These are phyloP conservation scores for Maniola hyperantus DNA, from an alignment of 2,888 invertebrate species.

Conservation along the genomic window DNA sequence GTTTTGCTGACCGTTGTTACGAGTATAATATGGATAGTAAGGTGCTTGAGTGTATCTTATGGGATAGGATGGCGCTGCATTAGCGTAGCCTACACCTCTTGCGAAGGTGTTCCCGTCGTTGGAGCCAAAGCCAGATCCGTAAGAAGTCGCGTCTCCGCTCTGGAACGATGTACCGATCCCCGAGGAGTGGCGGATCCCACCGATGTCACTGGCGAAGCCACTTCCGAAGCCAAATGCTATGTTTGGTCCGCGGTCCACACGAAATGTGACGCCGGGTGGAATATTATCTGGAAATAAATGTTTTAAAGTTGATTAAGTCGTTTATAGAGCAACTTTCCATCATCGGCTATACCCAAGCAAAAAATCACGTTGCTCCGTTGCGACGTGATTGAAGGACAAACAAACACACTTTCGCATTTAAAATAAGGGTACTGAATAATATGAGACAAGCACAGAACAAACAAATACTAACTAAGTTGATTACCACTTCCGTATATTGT, in stretches of 20 bases:
- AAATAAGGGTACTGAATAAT: too few relatives aligned
- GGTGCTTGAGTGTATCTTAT: constrained; percentile 34
- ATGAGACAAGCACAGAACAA: too few relatives aligned
- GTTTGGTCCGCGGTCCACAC: constrained; percentile 57
- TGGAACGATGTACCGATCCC: constrained; percentile 65
- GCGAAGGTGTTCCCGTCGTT: constrained; percentile 52
- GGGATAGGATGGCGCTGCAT: constrained; percentile 49
- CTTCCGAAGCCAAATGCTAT: constrained; percentile 70
- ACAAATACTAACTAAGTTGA: too few relatives aligned
- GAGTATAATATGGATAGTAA: constrained; percentile 40
- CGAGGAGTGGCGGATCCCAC: constrained; percentile 66
- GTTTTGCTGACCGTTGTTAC: constrained; percentile 28
- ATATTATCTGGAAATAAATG: constrained; percentile 40
- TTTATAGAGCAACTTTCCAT: too few relatives aligned
- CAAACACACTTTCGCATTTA: too few relatives aligned
- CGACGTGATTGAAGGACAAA: too few relatives aligned
- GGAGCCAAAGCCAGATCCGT: constrained; percentile 57
- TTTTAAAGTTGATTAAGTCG: neutral
- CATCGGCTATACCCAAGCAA: too few relatives aligned
- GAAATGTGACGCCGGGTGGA: constrained; percentile 26
- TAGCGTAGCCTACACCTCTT: constrained; percentile 62
- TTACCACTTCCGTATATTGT: too few relatives aligned
- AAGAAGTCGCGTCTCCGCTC: constrained; percentile 62
- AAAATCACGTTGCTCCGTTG: too few relatives aligned
- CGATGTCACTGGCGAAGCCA: constrained; percentile 71